Conservation (phyloP, 2,888 invertebrate genomes). For the Apocheima hispidaria region DNA sequence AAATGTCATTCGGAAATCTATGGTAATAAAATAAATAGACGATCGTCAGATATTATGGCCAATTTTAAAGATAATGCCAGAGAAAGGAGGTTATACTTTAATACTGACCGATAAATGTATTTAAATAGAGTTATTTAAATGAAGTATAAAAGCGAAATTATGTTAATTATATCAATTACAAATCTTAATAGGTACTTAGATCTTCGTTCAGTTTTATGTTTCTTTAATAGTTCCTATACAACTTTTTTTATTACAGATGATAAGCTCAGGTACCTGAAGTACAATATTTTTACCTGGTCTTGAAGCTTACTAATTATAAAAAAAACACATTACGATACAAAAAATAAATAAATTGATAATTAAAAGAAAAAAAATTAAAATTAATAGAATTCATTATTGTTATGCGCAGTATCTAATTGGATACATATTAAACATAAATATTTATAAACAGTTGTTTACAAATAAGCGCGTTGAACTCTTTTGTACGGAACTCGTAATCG, state of each 20-base stretch:
- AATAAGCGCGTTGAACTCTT: constrained; percentile 39
- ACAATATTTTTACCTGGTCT: too few relatives aligned
- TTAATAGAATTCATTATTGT: too few relatives aligned
- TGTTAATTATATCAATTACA: constrained; percentile 5
- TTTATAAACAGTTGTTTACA: neutral
- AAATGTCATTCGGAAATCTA: constrained; percentile 34
- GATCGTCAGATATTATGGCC: constrained; percentile 21
- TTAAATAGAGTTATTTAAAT: constrained; percentile 15
- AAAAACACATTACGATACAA: too few relatives aligned
- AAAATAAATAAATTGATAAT: too few relatives aligned
- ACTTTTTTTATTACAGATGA: too few relatives aligned
- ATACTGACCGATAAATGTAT: constrained; percentile 12
- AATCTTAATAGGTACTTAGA: neutral
- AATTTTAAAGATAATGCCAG: constrained; percentile 22
- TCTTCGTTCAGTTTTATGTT: constrained; percentile 1
- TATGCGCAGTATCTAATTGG: too few relatives aligned
- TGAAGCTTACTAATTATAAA: too few relatives aligned
- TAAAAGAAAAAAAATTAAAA: too few relatives aligned
- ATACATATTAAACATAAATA: too few relatives aligned
- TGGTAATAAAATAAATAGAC: constrained; percentile 32
- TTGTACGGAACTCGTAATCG: constrained; percentile 28
- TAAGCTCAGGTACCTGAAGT: neutral
- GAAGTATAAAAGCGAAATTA: constrained; percentile 8
- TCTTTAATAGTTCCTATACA: neutral
- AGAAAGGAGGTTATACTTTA: constrained; percentile 19